These are phyloP conservation scores for Bellardia pandia DNA, from an alignment of 2,888 invertebrate genomes.

Conservation along the genomic window DNA sequence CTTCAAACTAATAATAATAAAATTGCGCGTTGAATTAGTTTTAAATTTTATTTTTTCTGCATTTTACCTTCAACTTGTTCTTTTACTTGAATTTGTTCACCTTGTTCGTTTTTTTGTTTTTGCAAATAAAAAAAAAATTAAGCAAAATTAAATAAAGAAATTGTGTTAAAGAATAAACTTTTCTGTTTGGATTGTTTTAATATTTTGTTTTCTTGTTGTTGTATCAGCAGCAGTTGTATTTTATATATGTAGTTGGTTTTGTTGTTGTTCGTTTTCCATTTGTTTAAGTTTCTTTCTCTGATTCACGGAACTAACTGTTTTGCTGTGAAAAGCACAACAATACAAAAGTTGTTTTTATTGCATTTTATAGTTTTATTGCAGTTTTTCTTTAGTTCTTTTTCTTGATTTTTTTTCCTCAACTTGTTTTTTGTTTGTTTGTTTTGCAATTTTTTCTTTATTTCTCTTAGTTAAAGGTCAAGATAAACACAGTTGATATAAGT, in stretches of 20 bases:
- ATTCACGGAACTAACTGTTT: background rate
- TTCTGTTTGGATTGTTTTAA: conserved; percentile 17
- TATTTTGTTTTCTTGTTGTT: background rate
- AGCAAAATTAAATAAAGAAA: conserved; percentile 26
- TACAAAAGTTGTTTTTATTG: conserved; percentile 31
- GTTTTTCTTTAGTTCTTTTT: conserved; percentile 10
- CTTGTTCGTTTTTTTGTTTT: conserved; percentile 2
- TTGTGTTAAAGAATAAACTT: conserved; percentile 44
- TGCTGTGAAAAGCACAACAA: conserved; percentile 9
- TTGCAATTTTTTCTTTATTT: background rate
- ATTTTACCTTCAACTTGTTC: conserved; percentile 5
- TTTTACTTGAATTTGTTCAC: background rate
- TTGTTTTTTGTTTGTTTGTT: background rate
- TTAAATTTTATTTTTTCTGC: background rate
- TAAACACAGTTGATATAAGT: background rate
- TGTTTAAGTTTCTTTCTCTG: background rate
- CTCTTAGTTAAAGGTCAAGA: conserved; percentile 33
- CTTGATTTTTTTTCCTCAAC: background rate
- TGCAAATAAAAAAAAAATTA: background rate
- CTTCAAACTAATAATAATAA: conserved; percentile 6
- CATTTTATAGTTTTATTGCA: conserved; percentile 25
- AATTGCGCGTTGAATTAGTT: background rate
- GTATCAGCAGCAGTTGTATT: background rate
- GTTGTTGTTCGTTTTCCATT: conserved; percentile 11
- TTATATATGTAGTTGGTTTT: background rate